phyloP scores from a whole-genome alignment of 2,888 invertebrate species.

The Magallana nippona region DNA sequence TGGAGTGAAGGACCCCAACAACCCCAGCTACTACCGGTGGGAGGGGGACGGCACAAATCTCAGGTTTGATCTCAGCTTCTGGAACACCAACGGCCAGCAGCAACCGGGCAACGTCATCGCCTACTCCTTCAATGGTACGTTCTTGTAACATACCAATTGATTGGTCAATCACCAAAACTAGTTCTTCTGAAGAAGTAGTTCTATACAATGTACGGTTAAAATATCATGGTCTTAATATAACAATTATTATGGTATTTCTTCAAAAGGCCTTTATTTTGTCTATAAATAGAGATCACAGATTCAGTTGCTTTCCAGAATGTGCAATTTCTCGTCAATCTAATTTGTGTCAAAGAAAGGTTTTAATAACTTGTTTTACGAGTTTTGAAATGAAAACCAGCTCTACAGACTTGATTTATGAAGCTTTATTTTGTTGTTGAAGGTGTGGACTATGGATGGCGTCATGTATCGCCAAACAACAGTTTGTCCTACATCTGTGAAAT shows the following conservation, averaged over 20 bases:
- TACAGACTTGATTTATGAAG: not conserved
- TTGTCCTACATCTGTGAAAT: conserved; percentile 50
- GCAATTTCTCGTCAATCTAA: no score
- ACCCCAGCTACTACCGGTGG: conserved; percentile 51
- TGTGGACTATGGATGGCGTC: conserved; percentile 36
- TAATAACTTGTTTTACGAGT: not conserved
- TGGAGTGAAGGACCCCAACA: conserved; percentile 45
- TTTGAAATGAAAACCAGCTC: no score
- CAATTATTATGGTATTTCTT: no score
- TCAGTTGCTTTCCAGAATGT: no score
- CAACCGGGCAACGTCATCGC: conserved; percentile 3
- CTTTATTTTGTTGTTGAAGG: conserved; percentile 24
- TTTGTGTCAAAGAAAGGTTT: not conserved
- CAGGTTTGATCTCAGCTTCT: conserved; percentile 19
- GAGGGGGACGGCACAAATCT: conserved; percentile 37
- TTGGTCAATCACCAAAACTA: no score
- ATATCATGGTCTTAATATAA: no score
- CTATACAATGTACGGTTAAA: no score
- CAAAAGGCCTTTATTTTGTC: no score
- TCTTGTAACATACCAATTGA: no score
- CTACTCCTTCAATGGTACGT: conserved; percentile 34
- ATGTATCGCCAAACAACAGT: conserved; percentile 8
- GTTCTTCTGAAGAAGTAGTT: no score
- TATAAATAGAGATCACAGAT: no score
- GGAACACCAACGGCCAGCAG: conserved; percentile 2